phyloP scores from a whole-genome alignment of 1,140 invertebrate species.

The Pantala flavescens region DNA sequence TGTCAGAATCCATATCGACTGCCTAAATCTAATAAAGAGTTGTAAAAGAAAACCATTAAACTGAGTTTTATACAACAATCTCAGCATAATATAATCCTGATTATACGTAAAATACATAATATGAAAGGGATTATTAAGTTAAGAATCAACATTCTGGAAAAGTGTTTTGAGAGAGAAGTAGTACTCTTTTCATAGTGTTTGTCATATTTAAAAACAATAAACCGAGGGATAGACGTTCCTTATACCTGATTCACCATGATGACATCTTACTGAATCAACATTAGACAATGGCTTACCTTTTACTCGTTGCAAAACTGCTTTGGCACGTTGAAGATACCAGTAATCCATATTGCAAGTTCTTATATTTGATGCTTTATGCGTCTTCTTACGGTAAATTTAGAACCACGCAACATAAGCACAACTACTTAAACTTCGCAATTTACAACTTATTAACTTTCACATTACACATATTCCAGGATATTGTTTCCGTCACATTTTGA shows the following conservation, averaged over 20 bases:
- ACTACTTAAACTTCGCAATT: not conserved
- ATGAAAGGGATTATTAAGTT: not conserved
- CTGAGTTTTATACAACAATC: not conserved
- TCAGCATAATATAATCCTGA: not conserved
- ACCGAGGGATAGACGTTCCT: not conserved
- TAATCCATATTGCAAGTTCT: constrained; percentile 21
- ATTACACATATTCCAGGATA: not conserved
- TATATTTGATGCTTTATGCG: not conserved
- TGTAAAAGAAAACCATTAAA: not conserved
- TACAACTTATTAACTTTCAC: constrained; percentile 7
- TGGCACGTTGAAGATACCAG: constrained; percentile 21
- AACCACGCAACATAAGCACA: not conserved
- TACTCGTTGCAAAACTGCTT: constrained; percentile 18
- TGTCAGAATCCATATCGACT: constrained; percentile 20
- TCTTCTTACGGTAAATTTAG: constrained; percentile 10
- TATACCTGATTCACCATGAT: constrained; percentile 3
- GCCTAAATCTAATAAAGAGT: constrained; percentile 15
- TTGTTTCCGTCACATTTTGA: constrained; percentile 8
- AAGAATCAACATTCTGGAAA: not conserved
- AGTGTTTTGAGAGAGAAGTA: not conserved
- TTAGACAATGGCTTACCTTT: constrained; percentile 19
- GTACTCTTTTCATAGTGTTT: not conserved
- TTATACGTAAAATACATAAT: not conserved
- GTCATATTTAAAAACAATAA: not conserved
- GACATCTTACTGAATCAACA: not conserved